These are phyloP conservation scores for Luehdorfia chinensis DNA, from an alignment of 1,140 invertebrate genomes.

Conservation along the genomic window DNA sequence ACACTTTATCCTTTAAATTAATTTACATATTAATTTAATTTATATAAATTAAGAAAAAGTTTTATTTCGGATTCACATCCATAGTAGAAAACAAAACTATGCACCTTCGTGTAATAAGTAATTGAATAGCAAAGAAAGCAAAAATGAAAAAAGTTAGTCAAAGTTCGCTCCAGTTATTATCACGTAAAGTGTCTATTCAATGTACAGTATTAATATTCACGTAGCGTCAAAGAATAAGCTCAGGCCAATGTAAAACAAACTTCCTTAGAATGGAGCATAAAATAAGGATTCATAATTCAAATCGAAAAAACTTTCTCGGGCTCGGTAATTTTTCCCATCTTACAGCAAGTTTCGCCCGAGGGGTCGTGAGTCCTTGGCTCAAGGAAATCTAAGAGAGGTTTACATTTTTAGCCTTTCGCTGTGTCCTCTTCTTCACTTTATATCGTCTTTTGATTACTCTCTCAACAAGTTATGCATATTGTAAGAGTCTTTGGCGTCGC, in stretches of 20 bases:
- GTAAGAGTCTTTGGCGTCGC: slow-evolving; percentile 58
- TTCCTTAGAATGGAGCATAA: slow-evolving; percentile 64
- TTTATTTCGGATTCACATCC: no score
- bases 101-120: no score
- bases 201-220: slow-evolving; percentile 58
- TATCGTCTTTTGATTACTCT: slow-evolving; percentile 77
- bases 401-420: slow-evolving; percentile 75
- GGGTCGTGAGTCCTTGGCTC: slow-evolving; percentile 56
- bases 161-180: slow-evolving; percentile 15
- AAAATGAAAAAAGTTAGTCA: background rate
- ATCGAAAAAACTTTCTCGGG: slow-evolving; percentile 73
- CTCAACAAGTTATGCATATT: slow-evolving; percentile 77
- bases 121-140: slow-evolving; percentile 2
- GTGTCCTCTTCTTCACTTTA: slow-evolving; percentile 71
- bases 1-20: no score
- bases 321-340: slow-evolving; percentile 75
- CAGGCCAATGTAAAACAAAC: slow-evolving; percentile 66
- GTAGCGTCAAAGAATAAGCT: slow-evolving; percentile 55
- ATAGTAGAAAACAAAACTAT: no score
- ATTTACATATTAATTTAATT: no score
- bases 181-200: slow-evolving; percentile 31
- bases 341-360: slow-evolving; percentile 68
- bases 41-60: no score
- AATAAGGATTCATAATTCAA: slow-evolving; percentile 77
- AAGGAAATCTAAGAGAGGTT: slow-evolving; percentile 70